Evolutionary conservation across 2,113 vertebrate species (phyloP).

Genomic region (Tragelaphus imberbis): DNA sequence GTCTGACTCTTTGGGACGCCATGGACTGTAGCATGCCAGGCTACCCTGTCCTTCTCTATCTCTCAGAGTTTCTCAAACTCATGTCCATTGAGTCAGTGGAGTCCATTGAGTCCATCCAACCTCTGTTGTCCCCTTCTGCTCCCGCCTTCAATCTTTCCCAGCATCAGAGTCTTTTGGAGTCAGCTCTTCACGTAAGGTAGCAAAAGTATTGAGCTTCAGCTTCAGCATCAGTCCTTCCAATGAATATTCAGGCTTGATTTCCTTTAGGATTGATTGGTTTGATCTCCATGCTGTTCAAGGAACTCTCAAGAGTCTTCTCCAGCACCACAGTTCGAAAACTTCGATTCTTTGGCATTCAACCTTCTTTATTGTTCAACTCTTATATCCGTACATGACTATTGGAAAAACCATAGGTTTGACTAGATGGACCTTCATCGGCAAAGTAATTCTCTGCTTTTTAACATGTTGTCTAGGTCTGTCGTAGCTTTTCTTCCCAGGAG

Average conservation of each 20-base stretch:
- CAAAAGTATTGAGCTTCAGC: not conserved
- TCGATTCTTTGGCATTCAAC: not conserved
- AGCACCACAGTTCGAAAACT: not conserved
- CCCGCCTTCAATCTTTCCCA: not conserved
- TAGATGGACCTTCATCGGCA: not conserved
- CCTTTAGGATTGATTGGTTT: not conserved
- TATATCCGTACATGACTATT: not conserved
- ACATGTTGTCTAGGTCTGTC: not conserved
- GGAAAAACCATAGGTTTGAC: not conserved
- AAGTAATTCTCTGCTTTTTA: not conserved
- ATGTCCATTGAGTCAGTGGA: not conserved
- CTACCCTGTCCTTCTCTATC: not conserved
- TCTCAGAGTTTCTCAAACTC: not conserved
- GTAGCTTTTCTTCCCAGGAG: not conserved
- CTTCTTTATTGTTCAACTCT: not conserved
- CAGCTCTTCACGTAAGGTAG: accelerated
- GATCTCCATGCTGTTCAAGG: not conserved
- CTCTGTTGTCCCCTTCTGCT: not conserved
- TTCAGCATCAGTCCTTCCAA: not conserved
- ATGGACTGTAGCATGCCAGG: not conserved
- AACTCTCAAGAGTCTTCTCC: not conserved
- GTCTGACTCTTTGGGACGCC: not conserved
- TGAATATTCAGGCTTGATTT: not conserved
- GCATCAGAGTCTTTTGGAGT: not conserved
- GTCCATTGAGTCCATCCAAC: not conserved